These are phyloP conservation scores for Pocillopora verrucosa DNA, from an alignment of 64 coral and sea anemone genomes.

Conservation along the genomic window DNA sequence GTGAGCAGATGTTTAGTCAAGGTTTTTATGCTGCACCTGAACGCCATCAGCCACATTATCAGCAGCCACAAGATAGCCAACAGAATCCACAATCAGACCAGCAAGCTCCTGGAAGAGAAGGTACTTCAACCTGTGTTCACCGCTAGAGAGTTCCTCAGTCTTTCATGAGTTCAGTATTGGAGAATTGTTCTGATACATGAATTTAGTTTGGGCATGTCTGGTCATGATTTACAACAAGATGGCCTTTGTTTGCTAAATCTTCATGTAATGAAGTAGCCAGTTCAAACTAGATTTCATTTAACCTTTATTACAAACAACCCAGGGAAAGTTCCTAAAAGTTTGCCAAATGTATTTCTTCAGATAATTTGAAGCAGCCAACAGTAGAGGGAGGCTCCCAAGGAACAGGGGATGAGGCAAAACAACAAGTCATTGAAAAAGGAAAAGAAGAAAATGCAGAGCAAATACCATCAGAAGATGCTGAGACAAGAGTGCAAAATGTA, in stretches of 20 bases:
- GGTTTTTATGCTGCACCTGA: slow-evolving; percentile 8
- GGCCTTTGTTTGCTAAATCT: too few relatives aligned
- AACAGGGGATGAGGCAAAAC: not conserved
- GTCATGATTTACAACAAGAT: too few relatives aligned
- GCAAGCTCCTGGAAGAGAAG: not conserved
- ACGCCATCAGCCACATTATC: not conserved
- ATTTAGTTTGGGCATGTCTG: too few relatives aligned
- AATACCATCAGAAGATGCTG: slow-evolving; percentile 1
- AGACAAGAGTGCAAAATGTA: not conserved
- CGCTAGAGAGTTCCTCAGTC: too few relatives aligned
- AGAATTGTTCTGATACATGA: too few relatives aligned
- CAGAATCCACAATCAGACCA: not conserved
- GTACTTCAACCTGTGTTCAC: not conserved
- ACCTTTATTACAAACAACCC: too few relatives aligned
- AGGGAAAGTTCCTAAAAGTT: too few relatives aligned
- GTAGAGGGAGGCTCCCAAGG: slow-evolving; percentile 53
- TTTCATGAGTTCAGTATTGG: too few relatives aligned
- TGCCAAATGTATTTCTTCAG: not conserved
- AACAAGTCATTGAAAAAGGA: slow-evolving; percentile 3
- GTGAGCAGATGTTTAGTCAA: slow-evolving; percentile 14
- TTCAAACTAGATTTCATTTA: too few relatives aligned
- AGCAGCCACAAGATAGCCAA: not conserved
- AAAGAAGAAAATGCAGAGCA: slow-evolving; percentile 5
- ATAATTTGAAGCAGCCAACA: slow-evolving; percentile 6
- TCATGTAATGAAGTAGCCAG: too few relatives aligned